Base-by-base conservation (phyloP, 2,888 invertebrate species). In the Portevinia maculata region DNA sequence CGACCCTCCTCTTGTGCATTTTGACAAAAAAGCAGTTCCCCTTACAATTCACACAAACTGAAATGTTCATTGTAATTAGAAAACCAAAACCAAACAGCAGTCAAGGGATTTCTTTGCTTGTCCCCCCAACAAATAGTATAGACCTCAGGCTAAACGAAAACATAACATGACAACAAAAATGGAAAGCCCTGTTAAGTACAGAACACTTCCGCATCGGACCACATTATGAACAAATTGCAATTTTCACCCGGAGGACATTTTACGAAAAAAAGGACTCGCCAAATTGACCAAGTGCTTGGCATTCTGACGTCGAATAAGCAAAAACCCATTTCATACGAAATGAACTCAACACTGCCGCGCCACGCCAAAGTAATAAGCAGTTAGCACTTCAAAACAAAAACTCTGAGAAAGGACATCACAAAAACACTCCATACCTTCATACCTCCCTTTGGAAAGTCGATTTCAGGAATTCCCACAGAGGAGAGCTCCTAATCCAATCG, bases 201-300 rank as follows among this genome's bases (percentile, higher is more conserved):
- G 85, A 87, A 88, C 87, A 88, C 87, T 89, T 89, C 89, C 89
- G 89, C 87, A 87, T 76, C 86, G 87, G 87, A 89, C 89, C 88
- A 87, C 88, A 88, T 89, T 89, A 89, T 88, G 88, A 62, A 73
- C 67, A 78, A 83, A 83, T 83, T 83, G 83, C 83, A 78, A 83
- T 83, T 83, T 53, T 84, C 60, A 39, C 76, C 76, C 81, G 39
- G 13, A 76, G 81, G 75, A 71, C 73, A 81, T 73, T 65, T 78
- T 71, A 17, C 19, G n/a, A 62, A 67, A 71, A 46, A 81, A 76
- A 69, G 9, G 34, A 64, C 67, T 69, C 55, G 59, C 65, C 41
- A 44, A 81, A 83, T 62, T 78, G 78, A 78, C 83, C 83, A 67
- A 83, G 83, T 71, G 24, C 64, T 76, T 71, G 78, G 53, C 65